These are phyloP conservation scores for Heterohyrax brucei DNA, from an alignment of 2,797 vertebrate genomes.

Conservation along the genomic window DNA sequence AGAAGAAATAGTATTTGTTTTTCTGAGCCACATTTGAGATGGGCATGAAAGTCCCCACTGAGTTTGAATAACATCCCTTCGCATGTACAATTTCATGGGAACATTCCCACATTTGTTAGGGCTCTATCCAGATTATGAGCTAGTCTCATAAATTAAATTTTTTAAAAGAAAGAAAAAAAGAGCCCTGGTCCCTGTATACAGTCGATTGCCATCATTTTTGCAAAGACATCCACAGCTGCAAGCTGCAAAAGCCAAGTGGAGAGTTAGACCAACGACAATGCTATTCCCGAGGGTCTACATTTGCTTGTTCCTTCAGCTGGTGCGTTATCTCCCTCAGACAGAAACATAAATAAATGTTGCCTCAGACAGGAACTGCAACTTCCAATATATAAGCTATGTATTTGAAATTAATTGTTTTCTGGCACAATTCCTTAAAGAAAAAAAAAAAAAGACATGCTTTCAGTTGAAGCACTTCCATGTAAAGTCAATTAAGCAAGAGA, in stretches of 20 bases:
- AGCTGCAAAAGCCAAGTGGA: conserved; percentile 65
- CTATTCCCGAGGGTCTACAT: conserved; percentile 66
- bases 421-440: conserved; percentile 50
- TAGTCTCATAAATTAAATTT: conserved; percentile 68
- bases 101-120: conserved; percentile 70
- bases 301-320: conserved; percentile 79
- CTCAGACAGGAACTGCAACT: conserved; percentile 79
- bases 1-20: neutral
- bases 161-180: conserved; percentile 3
- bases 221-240: conserved; percentile 70
- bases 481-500: conserved; percentile 70
- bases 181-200: neutral
- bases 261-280: neutral
- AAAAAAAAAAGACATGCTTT: conserved; percentile 59
- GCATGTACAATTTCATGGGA: conserved; percentile 77
- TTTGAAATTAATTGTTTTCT: conserved; percentile 81
- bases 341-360: conserved; percentile 86
- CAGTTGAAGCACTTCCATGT: conserved; percentile 42
- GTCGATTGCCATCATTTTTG: conserved; percentile 52
- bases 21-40: neutral
- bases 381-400: conserved; percentile 74
- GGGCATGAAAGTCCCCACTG: conserved; percentile 53
- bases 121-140: conserved; percentile 70
- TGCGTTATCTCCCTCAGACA: conserved; percentile 80
- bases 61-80: neutral